Base-by-base conservation (phyloP, 2,888 invertebrate species). In the Cartodere bifasciata region DNA sequence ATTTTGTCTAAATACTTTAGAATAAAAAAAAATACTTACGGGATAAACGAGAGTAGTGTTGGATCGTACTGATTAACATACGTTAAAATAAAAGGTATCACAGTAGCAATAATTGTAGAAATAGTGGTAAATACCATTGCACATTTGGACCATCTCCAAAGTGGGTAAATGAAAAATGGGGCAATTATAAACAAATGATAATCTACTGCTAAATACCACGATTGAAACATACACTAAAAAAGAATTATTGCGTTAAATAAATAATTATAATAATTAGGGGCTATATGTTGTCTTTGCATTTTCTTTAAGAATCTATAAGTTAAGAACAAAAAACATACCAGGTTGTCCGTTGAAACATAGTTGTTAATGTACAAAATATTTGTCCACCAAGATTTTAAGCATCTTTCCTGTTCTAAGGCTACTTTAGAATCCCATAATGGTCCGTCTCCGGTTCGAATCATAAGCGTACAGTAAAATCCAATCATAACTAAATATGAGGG, bases 291-390 rank as follows among this genome's bases (percentile, higher is more conserved):
- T 17, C n/a, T 7, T n/a, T n/a, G n/a, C n/a, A 7, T 17, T 17
- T 7, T 17, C 20, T n/a, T 17, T 23, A 9, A 9, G 24, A 7
- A 23, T 6, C 11, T 10, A 23, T 10, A 7, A 9, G 6, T 23
- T 7, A 9, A 27, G 15, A 13, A 13, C 13, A 27, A 11, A 13
- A 28, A 13, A 47, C 55, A 53, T 53, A 75, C 75, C 60, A 75
- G 47, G 44, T 68, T 55, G 40, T 76, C 74, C 2, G 72, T 72
- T 26, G 70, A 68, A 9, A 77, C 62, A 46, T 81, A 81, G 49
- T 82, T 82, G 48, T 81, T 81, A 28, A 81, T 63, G 51, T 81
- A 82, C 16, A 81, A 53, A 23, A 81, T 61, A 52, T 82, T 81
- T 0, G 74, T 55, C 81, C 81, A 82, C 80, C 81, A 81, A 1